These are phyloP conservation scores for Crotophaga sulcirostris DNA, from an alignment of 2,113 vertebrate genomes.

Conservation along the genomic window DNA sequence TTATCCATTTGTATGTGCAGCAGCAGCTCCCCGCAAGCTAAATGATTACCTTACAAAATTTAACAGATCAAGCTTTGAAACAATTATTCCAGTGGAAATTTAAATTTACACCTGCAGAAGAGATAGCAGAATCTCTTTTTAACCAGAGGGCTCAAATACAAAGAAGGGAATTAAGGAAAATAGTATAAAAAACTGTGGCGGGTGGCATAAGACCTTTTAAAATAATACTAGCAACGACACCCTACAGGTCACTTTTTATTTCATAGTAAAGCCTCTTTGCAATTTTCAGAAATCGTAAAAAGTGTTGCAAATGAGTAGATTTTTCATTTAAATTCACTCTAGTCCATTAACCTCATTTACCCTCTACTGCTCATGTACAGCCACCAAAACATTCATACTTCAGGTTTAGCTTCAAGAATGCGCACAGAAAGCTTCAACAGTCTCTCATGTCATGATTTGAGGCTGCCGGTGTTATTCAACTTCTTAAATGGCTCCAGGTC, in stretches of 20 bases:
- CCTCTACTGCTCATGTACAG: not conserved
- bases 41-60: not conserved
- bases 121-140: not conserved
- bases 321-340: not conserved
- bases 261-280: not conserved
- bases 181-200: not conserved
- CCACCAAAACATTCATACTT: not conserved
- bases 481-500: not conserved
- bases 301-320: not conserved
- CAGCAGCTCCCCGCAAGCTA: not conserved
- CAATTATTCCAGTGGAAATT: not conserved
- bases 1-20: not conserved
- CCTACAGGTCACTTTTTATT: not conserved
- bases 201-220: not conserved
- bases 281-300: not conserved
- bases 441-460: not conserved
- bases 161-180: not conserved
- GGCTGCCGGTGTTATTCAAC: not conserved
- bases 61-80: not conserved
- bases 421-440: not conserved
- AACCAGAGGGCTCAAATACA: not conserved
- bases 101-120: not conserved
- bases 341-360: not conserved
- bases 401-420: not conserved
- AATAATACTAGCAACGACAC: not conserved